Base-by-base conservation (phyloP, 1,140 invertebrate genomes). In the Dendrolimus punctatus region DNA sequence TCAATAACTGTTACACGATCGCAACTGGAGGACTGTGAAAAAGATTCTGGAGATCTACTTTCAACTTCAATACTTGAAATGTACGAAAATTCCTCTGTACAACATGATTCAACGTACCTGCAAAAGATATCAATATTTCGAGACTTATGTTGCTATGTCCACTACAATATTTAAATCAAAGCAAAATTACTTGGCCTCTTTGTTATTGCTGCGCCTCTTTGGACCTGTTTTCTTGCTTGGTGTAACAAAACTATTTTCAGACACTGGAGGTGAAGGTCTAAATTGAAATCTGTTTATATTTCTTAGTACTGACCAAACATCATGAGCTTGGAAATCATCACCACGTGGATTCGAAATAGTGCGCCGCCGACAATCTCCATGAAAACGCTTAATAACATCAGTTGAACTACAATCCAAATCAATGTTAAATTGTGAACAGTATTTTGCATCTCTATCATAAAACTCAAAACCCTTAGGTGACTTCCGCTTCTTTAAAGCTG, bases 1-100 rank as follows among this genome's bases (percentile, higher is more conserved):
- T 75, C 68, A 46, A 85, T 80, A 8, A 85, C 78, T 1, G 80
- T 85, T 23, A 85, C 51, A n/a, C 74, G 68, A 69, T 80, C 79
- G 42, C 65, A 60, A 61, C 79, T 82, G 5, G 79, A 75, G 23
- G 69, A 69, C 38, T 62, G 71, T 5, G 81, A 80, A 60, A 60
- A 66, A 51, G 55, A 69, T 36, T 57, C 64, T 40, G 55, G 53
- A 9, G 65, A 62, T 51, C 64, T 66, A 38, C 57, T 66, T 44
- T 77, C 66, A 41, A 78, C 38, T 47, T 73, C 65, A 53, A 55
- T 73, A 57, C 67, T 74, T 6, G 77, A 75, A 53, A 80, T 75
- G 48, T 76, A 82, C 7, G 79, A 67, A 61, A 81, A 67, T 68
- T 85, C 68, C 61, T 81, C 71, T 6, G 76, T 81, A 6, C 61